A percentile compares a stretch with the other conserved stretches of the same genome.
These are phyloP conservation scores for Scaptomyza parva DNA, from an alignment of 2,888 invertebrate genomes.

Conservation along the genomic window DNA sequence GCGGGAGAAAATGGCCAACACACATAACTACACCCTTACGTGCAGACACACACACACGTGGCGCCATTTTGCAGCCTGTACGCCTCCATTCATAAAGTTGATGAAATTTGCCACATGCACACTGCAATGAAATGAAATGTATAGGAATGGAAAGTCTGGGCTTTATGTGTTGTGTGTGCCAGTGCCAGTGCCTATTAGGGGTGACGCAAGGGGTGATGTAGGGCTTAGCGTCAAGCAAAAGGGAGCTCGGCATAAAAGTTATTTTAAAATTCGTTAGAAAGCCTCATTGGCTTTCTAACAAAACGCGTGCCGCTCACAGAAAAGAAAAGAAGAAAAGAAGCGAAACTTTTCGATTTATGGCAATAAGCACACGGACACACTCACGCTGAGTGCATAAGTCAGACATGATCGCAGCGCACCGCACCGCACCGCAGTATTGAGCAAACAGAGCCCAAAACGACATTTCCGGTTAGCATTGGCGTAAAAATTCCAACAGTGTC, in stretches of 20 bases:
- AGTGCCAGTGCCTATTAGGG: not conserved
- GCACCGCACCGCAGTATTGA: slow-evolving; percentile 39
- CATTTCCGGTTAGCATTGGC: slow-evolving; percentile 66
- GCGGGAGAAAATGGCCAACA: slow-evolving; percentile 48
- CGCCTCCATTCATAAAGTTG: slow-evolving; percentile 55
- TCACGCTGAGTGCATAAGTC: not conserved
- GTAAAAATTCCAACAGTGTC: slow-evolving; percentile 67
- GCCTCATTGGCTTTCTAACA: slow-evolving; percentile 50
- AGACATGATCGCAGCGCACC: slow-evolving; percentile 6
- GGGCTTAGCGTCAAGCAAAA: slow-evolving; percentile 8
- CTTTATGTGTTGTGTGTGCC: not conserved
- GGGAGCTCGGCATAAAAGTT: slow-evolving; percentile 22
- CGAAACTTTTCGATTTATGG: slow-evolving; percentile 60
- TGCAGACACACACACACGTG: not conserved
- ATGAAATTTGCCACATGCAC: slow-evolving; percentile 55
- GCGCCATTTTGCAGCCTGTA: slow-evolving; percentile 45
- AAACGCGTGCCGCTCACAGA: slow-evolving; percentile 31
- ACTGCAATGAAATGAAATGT: slow-evolving; percentile 41
- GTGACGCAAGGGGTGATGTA: not conserved
- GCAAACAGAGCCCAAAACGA: slow-evolving; percentile 63
- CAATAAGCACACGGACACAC: slow-evolving; percentile 9
- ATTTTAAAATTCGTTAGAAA: slow-evolving; percentile 51
- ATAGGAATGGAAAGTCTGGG: slow-evolving; percentile 5
- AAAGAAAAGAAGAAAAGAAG: too few species aligned
- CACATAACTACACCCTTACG: not conserved